Percentiles rank a stretch among this genome's conserved stretches.
Evolutionary conservation across 64 coral and sea anemone genomes (phyloP).

Genomic region (Acropora tenuis): DNA sequence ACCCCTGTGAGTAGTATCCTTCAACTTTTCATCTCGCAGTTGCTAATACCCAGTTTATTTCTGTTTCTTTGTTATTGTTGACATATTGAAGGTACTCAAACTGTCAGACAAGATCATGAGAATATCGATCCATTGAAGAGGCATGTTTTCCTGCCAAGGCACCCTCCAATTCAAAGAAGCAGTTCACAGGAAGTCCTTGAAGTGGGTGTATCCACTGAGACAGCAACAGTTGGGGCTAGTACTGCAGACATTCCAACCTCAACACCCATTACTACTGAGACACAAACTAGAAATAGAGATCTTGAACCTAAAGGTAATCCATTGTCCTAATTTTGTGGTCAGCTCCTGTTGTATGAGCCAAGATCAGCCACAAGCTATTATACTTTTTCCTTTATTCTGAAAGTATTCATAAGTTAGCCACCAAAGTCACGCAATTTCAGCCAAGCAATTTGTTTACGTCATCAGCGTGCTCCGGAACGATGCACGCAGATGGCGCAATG

Average conservation of each 20-base stretch:
- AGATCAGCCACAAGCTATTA: no score
- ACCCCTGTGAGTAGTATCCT: no score
- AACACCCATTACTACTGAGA: slow-evolving; percentile 69
- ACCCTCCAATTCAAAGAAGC: neutral
- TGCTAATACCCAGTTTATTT: no score
- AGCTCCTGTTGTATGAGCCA: no score
- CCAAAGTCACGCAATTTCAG: no score
- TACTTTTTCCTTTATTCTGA: no score
- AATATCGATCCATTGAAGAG: slow-evolving; percentile 51
- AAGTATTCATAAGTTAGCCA: no score
- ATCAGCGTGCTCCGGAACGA: no score
- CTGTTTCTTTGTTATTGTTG: neutral
- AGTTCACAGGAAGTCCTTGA: slow-evolving; percentile 20
- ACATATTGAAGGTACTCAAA: slow-evolving; percentile 76
- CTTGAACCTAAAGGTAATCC: slow-evolving; percentile 82
- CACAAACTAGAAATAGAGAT: slow-evolving; percentile 90
- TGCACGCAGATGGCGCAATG: no score
- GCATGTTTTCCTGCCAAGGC: slow-evolving; percentile 57
- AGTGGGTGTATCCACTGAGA: slow-evolving; percentile 56
- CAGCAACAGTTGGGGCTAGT: slow-evolving; percentile 66
- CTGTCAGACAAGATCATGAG: slow-evolving; percentile 63
- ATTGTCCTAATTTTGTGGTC: neutral
- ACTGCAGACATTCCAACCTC: slow-evolving; percentile 67
- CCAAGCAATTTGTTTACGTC: no score
- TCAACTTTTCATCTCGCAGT: no score